These are phyloP conservation scores for Brachionichthys hirsutus DNA, from an alignment of 2,113 vertebrate genomes.

Conservation along the genomic window DNA sequence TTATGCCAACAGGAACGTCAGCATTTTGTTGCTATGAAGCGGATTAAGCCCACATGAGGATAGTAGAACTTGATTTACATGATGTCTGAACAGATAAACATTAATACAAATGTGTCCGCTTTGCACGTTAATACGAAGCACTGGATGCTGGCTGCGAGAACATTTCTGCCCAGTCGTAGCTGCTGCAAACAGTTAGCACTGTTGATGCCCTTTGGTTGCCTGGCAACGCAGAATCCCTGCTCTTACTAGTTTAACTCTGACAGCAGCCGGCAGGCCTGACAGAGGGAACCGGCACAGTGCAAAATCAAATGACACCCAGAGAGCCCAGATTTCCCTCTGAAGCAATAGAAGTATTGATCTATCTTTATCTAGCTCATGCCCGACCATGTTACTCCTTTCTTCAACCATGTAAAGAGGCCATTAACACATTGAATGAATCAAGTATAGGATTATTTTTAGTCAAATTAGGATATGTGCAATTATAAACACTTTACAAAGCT, in stretches of 20 bases:
- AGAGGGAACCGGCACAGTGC: too few relatives aligned
- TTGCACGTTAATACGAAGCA: constrained; percentile 18
- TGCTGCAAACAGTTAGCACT: not conserved
- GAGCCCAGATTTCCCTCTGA: too few relatives aligned
- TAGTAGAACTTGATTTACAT: constrained; percentile 1
- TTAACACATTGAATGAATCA: too few relatives aligned
- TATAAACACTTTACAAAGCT: too few relatives aligned
- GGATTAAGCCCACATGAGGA: too few relatives aligned
- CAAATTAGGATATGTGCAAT: not conserved
- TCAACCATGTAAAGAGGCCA: too few relatives aligned
- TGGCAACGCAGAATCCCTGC: not conserved
- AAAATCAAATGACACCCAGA: not conserved
- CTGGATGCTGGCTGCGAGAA: not conserved
- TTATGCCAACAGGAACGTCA: not conserved
- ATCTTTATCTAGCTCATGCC: too few relatives aligned
- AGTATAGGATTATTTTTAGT: too few relatives aligned
- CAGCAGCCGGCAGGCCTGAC: not conserved
- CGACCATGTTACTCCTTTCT: too few relatives aligned
- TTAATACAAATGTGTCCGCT: constrained; percentile 30
- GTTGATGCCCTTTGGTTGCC: constrained; percentile 15
- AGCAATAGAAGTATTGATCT: too few relatives aligned
- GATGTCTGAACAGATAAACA: not conserved
- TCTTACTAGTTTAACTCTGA: constrained; percentile 24
- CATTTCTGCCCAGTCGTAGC: constrained; percentile 12
- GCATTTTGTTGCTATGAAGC: not conserved